Conservation (phyloP, 2,113 vertebrate species). For the Gymnobelideus leadbeateri region DNA sequence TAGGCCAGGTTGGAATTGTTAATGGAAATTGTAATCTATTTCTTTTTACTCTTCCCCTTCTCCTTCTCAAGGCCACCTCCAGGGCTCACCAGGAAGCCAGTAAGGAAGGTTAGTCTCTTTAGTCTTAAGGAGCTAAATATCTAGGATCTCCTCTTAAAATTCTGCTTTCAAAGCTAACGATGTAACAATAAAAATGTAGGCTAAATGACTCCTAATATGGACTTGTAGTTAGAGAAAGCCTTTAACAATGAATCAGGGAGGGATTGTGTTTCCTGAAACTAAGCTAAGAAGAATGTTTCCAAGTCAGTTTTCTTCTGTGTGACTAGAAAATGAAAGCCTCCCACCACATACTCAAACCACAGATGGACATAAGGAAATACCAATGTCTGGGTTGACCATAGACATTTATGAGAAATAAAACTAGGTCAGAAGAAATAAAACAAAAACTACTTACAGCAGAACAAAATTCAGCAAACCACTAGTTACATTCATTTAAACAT, state of each 20-base stretch:
- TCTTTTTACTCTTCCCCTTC: neutral
- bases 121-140: neutral
- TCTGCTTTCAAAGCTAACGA: neutral
- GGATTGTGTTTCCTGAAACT: neutral
- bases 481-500: neutral
- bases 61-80: neutral
- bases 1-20: neutral
- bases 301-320: neutral
- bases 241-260: neutral
- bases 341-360: neutral
- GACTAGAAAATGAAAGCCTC: neutral
- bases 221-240: neutral
- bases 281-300: neutral
- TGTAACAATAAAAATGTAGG: neutral
- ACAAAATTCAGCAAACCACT: neutral
- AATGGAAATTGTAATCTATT: neutral
- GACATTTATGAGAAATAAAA: constrained; percentile 1
- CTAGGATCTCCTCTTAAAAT: neutral
- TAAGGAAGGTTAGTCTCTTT: neutral
- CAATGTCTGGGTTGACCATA: neutral
- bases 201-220: neutral
- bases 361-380: neutral
- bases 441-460: neutral
- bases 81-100: neutral
- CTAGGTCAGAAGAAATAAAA: neutral